Percentiles rank a stretch among this genome's conserved stretches.
phyloP scores from a whole-genome alignment of 2,113 vertebrate species.

The Sinocyclocheilus rhinocerous region DNA sequence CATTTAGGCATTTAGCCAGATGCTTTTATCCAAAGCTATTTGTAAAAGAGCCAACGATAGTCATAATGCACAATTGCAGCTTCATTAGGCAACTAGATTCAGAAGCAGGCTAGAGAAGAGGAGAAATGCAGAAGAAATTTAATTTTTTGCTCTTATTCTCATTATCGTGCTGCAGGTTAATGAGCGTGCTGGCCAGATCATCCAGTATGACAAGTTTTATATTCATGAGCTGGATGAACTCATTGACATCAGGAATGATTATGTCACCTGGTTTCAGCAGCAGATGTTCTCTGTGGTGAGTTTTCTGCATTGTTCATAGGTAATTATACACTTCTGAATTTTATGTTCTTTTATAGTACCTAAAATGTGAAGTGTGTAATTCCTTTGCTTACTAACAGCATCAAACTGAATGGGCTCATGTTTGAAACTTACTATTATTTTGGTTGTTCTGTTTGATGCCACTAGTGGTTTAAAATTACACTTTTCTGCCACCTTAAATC shows the following conservation, averaged over 20 bases:
- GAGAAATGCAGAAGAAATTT: background rate
- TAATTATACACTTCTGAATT: background rate
- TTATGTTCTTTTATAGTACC: background rate
- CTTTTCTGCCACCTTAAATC: background rate
- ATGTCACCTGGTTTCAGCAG: conserved; percentile 93
- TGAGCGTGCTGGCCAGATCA: conserved; percentile 89
- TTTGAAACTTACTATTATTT: background rate
- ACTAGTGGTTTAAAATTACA: background rate
- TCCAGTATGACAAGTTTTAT: conserved; percentile 97
- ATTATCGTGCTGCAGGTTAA: conserved; percentile 81
- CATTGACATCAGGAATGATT: conserved; percentile 95
- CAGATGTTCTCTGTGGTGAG: conserved; percentile 90
- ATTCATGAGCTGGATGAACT: conserved; percentile 93
- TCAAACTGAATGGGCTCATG: background rate
- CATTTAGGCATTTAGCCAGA: background rate
- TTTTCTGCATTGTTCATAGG: conserved; percentile 15
- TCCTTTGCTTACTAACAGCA: background rate
- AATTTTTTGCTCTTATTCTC: background rate
- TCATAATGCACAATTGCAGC: background rate
- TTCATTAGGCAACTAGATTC: background rate
- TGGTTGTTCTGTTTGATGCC: background rate
- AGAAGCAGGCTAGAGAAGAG: background rate
- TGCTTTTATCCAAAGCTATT: background rate
- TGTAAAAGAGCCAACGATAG: background rate
- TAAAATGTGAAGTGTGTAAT: background rate